Evolutionary conservation across 1,140 invertebrate species (phyloP), one percentile per base, ranked within the genome.

Genomic region (Dinoponera quadriceps): DNA sequence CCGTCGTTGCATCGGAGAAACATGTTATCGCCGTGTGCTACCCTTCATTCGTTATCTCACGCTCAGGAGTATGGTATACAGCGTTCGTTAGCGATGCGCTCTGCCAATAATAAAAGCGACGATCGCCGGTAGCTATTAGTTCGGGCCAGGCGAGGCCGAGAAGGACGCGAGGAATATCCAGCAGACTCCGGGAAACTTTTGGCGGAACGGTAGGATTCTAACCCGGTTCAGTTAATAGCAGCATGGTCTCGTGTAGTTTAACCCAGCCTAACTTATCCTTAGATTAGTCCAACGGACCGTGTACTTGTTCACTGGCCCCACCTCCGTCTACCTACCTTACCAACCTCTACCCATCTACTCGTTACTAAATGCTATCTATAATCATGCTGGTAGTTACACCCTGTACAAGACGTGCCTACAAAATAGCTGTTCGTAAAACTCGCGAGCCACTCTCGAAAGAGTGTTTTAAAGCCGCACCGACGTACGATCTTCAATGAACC

Each of bases 221-320:
- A 86, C 88, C 83, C 69, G 68, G 65, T 86, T 77, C 84, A 86
- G 90, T 82, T 89, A 90, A 91, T 91, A 88, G 84, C 73, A 48
- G 77, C 25, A 63, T 78, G 89, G 85, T 88, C 75, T 83, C 86
- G 84, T 89, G 86, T 88, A 88, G 87, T 89, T 86, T 86, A 91
- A 91, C 85, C 83, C 78, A 81, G 85, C 82, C 82, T 86, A 86
- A 87, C 89, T 90, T 91, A 89, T 84, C 78, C 85, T 87, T 86
- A 90, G 90, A 91, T 91, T 91, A 91, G 87, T 89, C 86, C 86
- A 88, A 85, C 84, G 85, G 85, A 85, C 86, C 84, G 62, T 87
- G 82, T 82, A 83, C 84, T 81, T 86, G 84, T 77, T 87, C 85
- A 63, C 82, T 82, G 25, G 85, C 85, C 54, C 55, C 68, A 60